These are phyloP conservation scores for Sebastes cheni DNA, from an alignment of 2,797 vertebrate species.

Conservation along the genomic window DNA sequence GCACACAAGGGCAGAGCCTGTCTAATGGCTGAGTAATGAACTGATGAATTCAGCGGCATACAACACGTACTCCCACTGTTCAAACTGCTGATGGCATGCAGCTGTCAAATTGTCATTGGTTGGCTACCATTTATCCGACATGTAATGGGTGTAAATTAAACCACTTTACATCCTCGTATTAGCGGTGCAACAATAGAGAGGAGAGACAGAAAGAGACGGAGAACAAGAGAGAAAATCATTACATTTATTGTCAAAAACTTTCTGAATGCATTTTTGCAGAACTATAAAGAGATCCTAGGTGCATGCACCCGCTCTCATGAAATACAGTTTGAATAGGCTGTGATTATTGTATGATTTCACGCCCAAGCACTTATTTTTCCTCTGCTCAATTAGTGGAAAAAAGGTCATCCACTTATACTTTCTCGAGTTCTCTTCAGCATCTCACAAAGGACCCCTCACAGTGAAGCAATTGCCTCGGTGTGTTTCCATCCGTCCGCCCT, in stretches of 20 bases:
- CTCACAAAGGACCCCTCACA: neutral
- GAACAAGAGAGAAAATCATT: neutral
- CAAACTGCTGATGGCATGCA: conserved; percentile 21
- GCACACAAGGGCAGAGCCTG: neutral
- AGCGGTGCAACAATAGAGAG: neutral
- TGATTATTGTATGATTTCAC: conserved; percentile 18
- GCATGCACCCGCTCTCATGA: neutral
- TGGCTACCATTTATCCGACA: neutral
- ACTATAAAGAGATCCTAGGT: neutral
- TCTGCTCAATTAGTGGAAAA: neutral
- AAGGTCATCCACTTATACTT: neutral
- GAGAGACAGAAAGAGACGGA: neutral
- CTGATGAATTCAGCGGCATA: neutral
- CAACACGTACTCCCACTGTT: neutral
- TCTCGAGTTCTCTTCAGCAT: neutral
- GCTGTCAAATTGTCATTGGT: conserved; percentile 33
- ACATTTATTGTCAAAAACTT: neutral
- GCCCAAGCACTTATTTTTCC: neutral
- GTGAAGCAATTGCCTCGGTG: neutral
- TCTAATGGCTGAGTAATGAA: conserved; percentile 31
- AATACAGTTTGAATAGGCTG: neutral
- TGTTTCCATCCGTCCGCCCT: neutral
- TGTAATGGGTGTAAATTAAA: conserved; percentile 12
- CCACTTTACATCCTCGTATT: neutral
- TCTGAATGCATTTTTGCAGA: neutral